phyloP scores from a whole-genome alignment of 2,888 invertebrate genomes.

The Drepanosiphum platanoidis region DNA sequence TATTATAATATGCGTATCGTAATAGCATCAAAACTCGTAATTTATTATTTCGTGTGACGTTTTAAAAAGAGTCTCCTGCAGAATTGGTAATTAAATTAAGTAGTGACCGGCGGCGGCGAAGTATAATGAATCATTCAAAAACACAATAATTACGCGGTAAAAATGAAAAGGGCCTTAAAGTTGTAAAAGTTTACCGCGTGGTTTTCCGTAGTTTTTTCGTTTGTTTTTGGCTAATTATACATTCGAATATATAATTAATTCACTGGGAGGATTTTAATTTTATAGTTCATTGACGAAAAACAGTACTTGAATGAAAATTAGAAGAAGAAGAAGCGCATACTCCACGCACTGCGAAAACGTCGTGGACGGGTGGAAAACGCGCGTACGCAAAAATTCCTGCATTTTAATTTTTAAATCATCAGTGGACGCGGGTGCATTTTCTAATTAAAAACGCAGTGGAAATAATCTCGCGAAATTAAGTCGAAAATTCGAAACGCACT shows the following conservation, averaged over 20 bases:
- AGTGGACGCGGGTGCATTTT: not conserved
- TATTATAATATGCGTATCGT: not conserved
- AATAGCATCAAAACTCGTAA: not conserved
- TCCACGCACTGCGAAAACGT: not conserved
- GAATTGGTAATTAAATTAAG: conserved; percentile 19
- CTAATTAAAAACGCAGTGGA: not conserved
- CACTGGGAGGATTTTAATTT: conserved; percentile 3
- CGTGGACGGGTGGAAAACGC: no score
- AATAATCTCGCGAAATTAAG: not conserved
- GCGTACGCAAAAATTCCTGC: not conserved
- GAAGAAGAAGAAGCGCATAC: not conserved
- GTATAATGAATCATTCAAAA: conserved; percentile 22
- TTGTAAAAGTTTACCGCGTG: conserved; percentile 1
- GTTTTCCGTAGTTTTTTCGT: not conserved
- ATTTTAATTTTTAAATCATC: not conserved
- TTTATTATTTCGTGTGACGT: conserved; percentile 5
- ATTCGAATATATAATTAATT: not conserved
- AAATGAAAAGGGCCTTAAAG: not conserved
- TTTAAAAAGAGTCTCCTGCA: not conserved
- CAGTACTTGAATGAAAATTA: not conserved
- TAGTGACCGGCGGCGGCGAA: not conserved
- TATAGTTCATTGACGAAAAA: not conserved
- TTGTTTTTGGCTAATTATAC: not conserved
- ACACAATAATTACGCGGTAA: not conserved
- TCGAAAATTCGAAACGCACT: not conserved